These are phyloP conservation scores for Pollachius pollachius DNA, from an alignment of 2,113 vertebrate genomes.

Conservation along the genomic window DNA sequence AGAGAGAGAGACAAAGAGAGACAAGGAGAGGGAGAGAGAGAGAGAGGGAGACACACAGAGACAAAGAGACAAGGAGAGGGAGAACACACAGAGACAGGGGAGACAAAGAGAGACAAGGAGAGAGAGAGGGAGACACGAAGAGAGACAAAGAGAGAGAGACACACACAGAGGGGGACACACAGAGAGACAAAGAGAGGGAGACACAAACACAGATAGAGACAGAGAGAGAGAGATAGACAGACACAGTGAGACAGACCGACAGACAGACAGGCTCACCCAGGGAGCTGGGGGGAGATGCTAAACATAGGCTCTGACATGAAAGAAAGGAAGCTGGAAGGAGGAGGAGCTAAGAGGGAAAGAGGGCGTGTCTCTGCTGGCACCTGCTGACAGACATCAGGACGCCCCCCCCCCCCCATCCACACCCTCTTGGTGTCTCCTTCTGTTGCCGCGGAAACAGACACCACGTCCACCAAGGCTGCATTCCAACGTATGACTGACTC, in stretches of 20 bases:
- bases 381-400: conserved; percentile 66
- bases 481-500: too few relatives aligned
- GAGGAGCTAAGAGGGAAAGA: neutral
- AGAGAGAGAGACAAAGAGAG: neutral
- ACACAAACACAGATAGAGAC: neutral
- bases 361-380: conserved; percentile 58
- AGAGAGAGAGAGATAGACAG: neutral
- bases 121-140: neutral
- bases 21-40: neutral
- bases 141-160: neutral
- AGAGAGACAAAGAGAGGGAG: neutral
- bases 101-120: neutral
- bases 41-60: too few relatives aligned
- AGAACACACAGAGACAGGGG: neutral
- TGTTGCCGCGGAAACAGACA: conserved; percentile 56
- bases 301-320: conserved; percentile 37
- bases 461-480: conserved; percentile 46
- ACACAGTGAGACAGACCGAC: neutral
- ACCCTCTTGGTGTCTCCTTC: conserved; percentile 35
- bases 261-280: neutral
- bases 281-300: conserved; percentile 27
- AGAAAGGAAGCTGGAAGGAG: conserved; percentile 35
- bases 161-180: neutral
- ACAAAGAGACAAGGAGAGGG: too few relatives aligned
- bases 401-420: conserved; percentile 26